Conservation (phyloP, 2,113 vertebrate species). For the Grammomys dolichurus region DNA sequence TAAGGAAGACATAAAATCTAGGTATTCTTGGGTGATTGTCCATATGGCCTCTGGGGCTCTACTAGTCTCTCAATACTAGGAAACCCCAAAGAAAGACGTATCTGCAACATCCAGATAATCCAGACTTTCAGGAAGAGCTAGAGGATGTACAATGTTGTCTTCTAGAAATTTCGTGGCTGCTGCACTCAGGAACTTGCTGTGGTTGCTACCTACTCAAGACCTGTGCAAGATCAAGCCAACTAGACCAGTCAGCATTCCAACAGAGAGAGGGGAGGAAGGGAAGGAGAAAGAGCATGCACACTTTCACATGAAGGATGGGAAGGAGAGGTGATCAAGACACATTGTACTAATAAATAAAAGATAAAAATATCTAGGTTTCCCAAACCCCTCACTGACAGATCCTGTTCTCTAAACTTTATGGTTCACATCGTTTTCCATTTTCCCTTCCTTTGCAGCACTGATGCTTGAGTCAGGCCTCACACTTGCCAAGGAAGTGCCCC, state of each 20-base stretch:
- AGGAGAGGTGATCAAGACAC: background rate
- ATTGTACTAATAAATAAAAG: background rate
- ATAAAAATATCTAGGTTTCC: background rate
- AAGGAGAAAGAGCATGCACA: rapidly evolving
- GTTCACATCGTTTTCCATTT: background rate
- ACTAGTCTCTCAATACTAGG: background rate
- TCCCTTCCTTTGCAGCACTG: background rate
- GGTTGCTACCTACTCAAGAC: background rate
- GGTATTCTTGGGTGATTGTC: background rate
- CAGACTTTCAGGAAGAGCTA: background rate
- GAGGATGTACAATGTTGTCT: background rate
- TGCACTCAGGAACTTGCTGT: background rate
- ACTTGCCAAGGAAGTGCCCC: background rate
- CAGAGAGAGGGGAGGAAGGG: rapidly evolving
- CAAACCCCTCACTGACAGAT: background rate
- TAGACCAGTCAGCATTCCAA: background rate
- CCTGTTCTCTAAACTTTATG: slow-evolving; percentile 9
- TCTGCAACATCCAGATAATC: background rate
- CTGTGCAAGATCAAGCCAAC: background rate
- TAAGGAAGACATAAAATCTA: background rate
- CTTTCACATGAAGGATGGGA: background rate
- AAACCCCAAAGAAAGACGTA: background rate
- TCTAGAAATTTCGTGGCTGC: background rate
- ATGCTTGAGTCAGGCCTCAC: background rate
- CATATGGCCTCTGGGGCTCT: background rate